Conservation (phyloP, 2,888 invertebrate species). For the Hydrotaea cyrtoneurina region DNA sequence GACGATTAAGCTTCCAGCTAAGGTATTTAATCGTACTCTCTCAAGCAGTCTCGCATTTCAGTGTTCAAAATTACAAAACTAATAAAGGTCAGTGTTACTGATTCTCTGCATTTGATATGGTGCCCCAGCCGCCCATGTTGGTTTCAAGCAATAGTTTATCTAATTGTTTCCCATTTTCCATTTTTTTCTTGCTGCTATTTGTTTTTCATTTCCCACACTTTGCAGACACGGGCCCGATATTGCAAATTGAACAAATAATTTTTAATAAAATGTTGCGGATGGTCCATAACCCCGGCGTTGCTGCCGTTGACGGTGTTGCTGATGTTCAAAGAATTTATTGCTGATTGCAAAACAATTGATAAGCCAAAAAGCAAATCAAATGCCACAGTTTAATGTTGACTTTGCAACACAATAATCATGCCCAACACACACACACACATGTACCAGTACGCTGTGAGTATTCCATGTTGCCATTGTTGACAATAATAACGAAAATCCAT, state of each 20-base stretch:
- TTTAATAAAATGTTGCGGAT: constrained; percentile 61
- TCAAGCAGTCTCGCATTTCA: too few relatives aligned
- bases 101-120: too few relatives aligned
- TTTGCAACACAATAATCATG: constrained; percentile 57
- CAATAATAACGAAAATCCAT: constrained; percentile 63
- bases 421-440: neutral
- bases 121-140: too few relatives aligned
- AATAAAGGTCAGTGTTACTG: too few relatives aligned
- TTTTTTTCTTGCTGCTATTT: constrained; percentile 45
- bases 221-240: constrained; percentile 46
- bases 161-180: constrained; percentile 57
- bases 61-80: too few relatives aligned
- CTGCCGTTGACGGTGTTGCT: constrained; percentile 36
- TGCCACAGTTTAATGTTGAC: constrained; percentile 62
- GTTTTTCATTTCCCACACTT: constrained; percentile 34
- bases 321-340: constrained; percentile 67
- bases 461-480: constrained; percentile 51
- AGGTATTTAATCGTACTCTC: too few relatives aligned
- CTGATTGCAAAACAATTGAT: constrained; percentile 69
- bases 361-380: constrained; percentile 67
- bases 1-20: too few relatives aligned
- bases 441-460: neutral
- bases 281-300: constrained; percentile 24
- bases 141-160: constrained; percentile 21
- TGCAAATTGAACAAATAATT: constrained; percentile 64